phyloP scores from a whole-genome alignment of 2,888 invertebrate genomes.

The Synanthedon tipuliformis region DNA sequence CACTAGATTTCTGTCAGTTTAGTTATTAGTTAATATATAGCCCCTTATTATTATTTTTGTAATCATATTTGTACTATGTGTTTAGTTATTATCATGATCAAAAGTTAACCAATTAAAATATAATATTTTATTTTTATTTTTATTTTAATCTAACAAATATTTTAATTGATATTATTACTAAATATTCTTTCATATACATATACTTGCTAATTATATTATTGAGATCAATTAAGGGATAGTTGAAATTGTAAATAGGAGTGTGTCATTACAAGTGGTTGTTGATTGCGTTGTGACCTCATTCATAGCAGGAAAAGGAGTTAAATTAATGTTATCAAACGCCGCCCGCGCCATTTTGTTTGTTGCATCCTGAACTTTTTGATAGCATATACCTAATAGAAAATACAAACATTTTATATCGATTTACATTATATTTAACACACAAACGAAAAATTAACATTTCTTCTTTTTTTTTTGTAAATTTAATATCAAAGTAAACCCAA shows the following conservation, averaged over 20 bases:
- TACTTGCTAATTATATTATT: too few relatives aligned
- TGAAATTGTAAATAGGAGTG: neutral
- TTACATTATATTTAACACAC: neutral
- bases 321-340: conserved; percentile 49
- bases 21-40: too few relatives aligned
- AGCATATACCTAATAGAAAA: neutral
- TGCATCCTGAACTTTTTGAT: conserved; percentile 4
- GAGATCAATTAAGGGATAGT: too few relatives aligned
- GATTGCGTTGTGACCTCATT: conserved; percentile 64
- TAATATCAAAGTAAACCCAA: neutral
- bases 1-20: conserved; percentile 5
- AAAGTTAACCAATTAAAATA: too few relatives aligned
- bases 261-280: conserved; percentile 11
- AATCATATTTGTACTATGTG: too few relatives aligned
- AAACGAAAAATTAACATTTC: neutral
- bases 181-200: too few relatives aligned
- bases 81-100: too few relatives aligned
- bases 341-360: conserved; percentile 32
- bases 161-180: too few relatives aligned
- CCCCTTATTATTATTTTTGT: too few relatives aligned
- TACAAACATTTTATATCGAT: neutral
- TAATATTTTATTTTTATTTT: too few relatives aligned
- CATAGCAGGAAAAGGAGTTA: conserved; percentile 61
- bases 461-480: neutral
- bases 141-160: too few relatives aligned